These are phyloP conservation scores for Megaleporinus macrocephalus DNA, from an alignment of 2,113 vertebrate species.

Conservation along the genomic window DNA sequence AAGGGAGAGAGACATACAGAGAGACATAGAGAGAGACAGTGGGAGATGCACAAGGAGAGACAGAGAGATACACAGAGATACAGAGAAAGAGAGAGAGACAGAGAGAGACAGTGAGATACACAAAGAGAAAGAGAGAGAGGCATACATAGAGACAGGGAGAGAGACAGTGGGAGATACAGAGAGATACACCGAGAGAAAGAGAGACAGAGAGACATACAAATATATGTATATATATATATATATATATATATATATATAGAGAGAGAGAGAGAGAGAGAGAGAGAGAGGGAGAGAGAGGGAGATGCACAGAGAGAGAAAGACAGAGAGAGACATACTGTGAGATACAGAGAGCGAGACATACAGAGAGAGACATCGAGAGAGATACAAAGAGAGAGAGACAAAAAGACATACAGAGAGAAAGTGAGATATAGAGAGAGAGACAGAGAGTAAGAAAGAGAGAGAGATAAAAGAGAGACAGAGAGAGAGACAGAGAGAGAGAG, in stretches of 20 bases:
- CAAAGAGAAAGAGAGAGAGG: neutral
- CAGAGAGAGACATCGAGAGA: neutral
- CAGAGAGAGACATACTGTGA: too few relatives aligned
- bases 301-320: neutral
- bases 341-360: too few relatives aligned
- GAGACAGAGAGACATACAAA: neutral
- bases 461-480: neutral
- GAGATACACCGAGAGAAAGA: neutral
- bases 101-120: neutral
- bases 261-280: neutral
- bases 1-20: neutral
- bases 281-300: neutral
- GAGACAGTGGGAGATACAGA: neutral
- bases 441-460: neutral
- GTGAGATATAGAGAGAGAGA: too few relatives aligned
- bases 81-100: neutral
- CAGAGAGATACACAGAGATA: neutral
- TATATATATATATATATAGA: neutral
- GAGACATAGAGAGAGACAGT: neutral
- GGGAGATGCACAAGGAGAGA: neutral
- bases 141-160: neutral
- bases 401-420: neutral
- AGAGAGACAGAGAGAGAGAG: neutral
- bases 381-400: neutral
- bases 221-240: too few relatives aligned